Conservation (phyloP, 2,113 vertebrate species). For the Tragelaphus imberbis region DNA sequence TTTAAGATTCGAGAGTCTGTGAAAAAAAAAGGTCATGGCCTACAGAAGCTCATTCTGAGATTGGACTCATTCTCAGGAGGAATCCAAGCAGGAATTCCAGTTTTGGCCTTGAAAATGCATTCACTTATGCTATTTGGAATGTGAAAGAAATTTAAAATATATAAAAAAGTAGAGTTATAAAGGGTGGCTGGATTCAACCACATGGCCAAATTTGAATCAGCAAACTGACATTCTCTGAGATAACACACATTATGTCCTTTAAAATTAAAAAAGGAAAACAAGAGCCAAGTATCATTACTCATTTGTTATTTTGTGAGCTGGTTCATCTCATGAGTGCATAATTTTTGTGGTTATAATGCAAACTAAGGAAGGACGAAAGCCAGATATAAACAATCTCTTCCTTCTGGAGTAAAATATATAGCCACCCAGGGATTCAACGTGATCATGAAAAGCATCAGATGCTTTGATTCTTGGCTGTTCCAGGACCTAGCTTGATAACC, state of each 20-base stretch:
- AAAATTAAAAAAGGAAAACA: conserved; percentile 66
- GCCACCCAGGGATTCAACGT: conserved; percentile 42
- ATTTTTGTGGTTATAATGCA: conserved; percentile 72
- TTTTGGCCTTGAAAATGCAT: conserved; percentile 55
- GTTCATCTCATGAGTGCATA: conserved; percentile 68
- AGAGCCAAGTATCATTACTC: conserved; percentile 72
- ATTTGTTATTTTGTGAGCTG: conserved; percentile 70
- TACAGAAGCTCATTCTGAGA: conserved; percentile 21
- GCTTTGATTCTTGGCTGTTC: conserved; percentile 34
- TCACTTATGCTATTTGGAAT: conserved; percentile 59
- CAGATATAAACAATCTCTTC: conserved; percentile 65
- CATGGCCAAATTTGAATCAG: conserved; percentile 72
- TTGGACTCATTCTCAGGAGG: background rate
- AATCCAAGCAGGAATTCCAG: conserved; percentile 38
- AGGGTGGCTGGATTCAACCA: conserved; percentile 61
- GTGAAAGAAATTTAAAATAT: conserved; percentile 61
- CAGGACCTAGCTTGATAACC: conserved; percentile 1
- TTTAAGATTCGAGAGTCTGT: background rate
- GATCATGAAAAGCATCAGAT: conserved; percentile 42
- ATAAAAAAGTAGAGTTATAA: conserved; percentile 68
- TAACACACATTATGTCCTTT: conserved; percentile 72
- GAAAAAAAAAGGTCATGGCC: conserved; percentile 20
- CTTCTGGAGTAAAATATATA: conserved; percentile 60
- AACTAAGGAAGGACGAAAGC: conserved; percentile 56
- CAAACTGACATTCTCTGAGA: conserved; percentile 73